Base-by-base conservation (phyloP, 2,113 vertebrate species). In the Cyanoderma ruficeps region DNA sequence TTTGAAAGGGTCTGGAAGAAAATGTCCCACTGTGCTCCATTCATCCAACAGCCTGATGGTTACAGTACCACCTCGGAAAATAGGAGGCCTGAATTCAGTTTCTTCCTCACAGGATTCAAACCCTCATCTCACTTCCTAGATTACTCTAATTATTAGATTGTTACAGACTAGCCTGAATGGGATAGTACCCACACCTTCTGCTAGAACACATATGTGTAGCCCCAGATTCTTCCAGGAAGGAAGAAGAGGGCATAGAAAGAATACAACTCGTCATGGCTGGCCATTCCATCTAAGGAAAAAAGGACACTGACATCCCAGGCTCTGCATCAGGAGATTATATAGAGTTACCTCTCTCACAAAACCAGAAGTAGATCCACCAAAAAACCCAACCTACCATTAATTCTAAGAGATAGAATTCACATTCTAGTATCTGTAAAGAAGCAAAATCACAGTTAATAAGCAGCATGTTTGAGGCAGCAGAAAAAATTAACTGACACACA, bases 321-420 rank as follows among this genome's bases (percentile, higher is more conserved):
- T 41, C 56, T 67, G 20, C 57, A 82, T 30, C 47, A 61, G 31
- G 23, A 63, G 42, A n/a, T 39, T 46, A 47, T 2, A 44, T 3
- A 55, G 15, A 55, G 15, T 27, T 42, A 75, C 19, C 8, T 69
- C 46, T 59, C 37, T 55, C 39, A 42, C 21, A 63, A 63, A 78
- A 84, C 3, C 11, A 83, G 24, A 46, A 77, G 30, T 13, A 67
- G 50, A 42, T 74, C 60, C 31, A 76, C 16, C 9, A 94, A 78
- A 77, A 86, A 70, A 30, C 1, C 2, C 63, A 94, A 98, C 99
- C 97, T 97, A 99, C 99, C 99, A 99, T 99, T 97, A 99, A 97
- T 97, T 99, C 99, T 98, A 99, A 97, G 89, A 99, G 98, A 98
- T 99, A 99, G 98, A 99, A 99, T 98, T 99, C 99, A 98, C 99